Percentiles rank a stretch among this genome's conserved stretches.
Conservation (phyloP, 1,140 invertebrate genomes). For the Asbolus verrucosus region DNA sequence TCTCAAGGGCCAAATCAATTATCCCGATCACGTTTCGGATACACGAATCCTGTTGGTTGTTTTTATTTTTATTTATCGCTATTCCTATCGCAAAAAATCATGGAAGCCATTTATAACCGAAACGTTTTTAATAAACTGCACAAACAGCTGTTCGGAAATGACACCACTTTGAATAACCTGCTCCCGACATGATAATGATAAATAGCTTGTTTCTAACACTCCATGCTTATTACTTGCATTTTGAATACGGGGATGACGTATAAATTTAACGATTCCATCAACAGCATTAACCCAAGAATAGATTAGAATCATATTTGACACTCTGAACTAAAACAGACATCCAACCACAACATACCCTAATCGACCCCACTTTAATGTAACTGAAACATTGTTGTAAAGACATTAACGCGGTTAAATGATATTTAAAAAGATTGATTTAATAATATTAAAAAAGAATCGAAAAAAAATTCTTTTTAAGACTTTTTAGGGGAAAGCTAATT, state of each 20-base stretch:
- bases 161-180: conserved; percentile 42
- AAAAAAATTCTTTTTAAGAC: no score
- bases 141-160: conserved; percentile 27
- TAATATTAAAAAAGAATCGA: no score
- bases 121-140: conserved; percentile 19
- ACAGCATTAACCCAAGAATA: background rate
- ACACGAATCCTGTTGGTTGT: background rate
- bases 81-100: background rate
- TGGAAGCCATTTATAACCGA: conserved; percentile 9
- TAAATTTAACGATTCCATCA: conserved; percentile 14
- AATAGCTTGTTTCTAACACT: conserved; percentile 43
- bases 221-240: conserved; percentile 33
- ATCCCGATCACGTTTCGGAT: background rate
- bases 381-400: no score
- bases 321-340: no score
- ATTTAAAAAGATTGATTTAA: no score
- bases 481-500: no score
- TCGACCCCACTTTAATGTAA: no score
- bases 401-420: no score
- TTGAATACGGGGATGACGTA: conserved; percentile 24
- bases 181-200: conserved; percentile 29
- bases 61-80: background rate
- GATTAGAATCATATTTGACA: conserved; percentile 4
- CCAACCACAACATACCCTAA: no score
- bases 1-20: background rate